phyloP scores from a whole-genome alignment of 2,888 invertebrate genomes.

The Melipona beecheii region DNA sequence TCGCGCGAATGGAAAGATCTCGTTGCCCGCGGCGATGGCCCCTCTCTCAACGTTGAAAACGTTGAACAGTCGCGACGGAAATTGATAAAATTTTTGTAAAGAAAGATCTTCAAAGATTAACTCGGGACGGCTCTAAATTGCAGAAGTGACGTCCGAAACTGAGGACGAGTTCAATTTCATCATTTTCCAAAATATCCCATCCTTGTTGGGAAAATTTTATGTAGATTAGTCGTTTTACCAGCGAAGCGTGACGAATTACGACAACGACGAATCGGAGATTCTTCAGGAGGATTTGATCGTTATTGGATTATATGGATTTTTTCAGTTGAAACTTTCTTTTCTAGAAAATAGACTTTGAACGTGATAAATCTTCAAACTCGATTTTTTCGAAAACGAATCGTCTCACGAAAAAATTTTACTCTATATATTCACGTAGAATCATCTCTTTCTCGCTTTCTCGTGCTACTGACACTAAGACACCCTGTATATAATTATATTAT shows the following conservation, averaged over 20 bases:
- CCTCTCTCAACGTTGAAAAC: not conserved
- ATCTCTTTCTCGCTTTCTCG: too few species aligned
- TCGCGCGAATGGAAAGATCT: conserved; percentile 2
- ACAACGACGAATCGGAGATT: not conserved
- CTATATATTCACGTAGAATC: too few species aligned
- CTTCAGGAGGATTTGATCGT: not conserved
- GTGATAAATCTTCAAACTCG: too few species aligned
- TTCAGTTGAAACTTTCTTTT: too few species aligned
- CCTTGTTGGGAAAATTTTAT: not conserved
- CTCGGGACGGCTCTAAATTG: too few species aligned
- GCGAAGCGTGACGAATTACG: not conserved
- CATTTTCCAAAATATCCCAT: not conserved
- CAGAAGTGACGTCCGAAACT: not conserved
- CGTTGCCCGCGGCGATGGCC: not conserved
- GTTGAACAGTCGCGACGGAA: conserved; percentile 7
- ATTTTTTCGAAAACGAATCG: too few species aligned
- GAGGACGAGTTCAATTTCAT: not conserved
- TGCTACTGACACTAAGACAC: too few species aligned
- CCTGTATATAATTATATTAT: too few species aligned
- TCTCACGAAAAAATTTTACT: too few species aligned
- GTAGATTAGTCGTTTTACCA: not conserved
- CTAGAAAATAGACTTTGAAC: too few species aligned
- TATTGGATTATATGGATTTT: too few species aligned
- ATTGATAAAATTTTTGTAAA: conserved; percentile 30
- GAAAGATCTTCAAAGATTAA: not conserved